These are phyloP conservation scores for mouse (Mus musculus) DNA, from an alignment of 2,113 vertebrate species.

Conservation along the genomic window GRCm39 chr6:116063001-116063500, in stretches of 20 bases:
- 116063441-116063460: neutral
- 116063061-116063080: neutral
- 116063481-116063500: neutral
- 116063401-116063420: neutral
- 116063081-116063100: neutral
- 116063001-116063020: neutral
- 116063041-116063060: neutral
- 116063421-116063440: constrained; percentile 34
- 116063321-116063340: constrained; percentile 34
- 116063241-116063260: neutral
- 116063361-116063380: constrained; percentile 12
- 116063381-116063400: constrained; percentile 29
- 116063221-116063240: neutral
- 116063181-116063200: neutral
- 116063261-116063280: neutral
- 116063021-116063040: neutral
- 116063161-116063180: neutral
- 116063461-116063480: constrained; percentile 24
- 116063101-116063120: neutral
- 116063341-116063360: constrained; percentile 49
- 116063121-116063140: neutral
- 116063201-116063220: neutral
- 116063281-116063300: neutral
- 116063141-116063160: too few species aligned
- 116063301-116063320: neutral